Percentiles rank a stretch among this genome's conserved stretches.
phyloP scores from a whole-genome alignment of 2,888 invertebrate species.

The Onthophagus sagittarius region DNA sequence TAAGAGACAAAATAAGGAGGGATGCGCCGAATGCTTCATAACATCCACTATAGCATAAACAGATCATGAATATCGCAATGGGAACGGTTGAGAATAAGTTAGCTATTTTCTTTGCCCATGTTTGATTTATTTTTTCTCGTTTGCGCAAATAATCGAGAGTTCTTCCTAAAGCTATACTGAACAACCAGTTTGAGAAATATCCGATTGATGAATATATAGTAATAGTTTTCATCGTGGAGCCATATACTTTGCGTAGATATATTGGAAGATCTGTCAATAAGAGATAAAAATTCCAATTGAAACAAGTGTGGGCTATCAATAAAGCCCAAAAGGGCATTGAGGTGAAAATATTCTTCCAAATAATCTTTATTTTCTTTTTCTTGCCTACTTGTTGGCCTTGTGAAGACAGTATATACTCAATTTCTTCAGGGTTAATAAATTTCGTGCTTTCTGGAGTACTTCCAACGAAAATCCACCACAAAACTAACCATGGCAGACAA shows the following conservation, averaged over 20 bases:
- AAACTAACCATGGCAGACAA: conserved; percentile 66
- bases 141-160: background rate
- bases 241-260: background rate
- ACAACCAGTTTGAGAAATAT: background rate
- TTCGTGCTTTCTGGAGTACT: conserved; percentile 55
- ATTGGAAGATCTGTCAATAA: background rate
- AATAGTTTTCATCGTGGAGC: background rate
- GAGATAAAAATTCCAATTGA: background rate
- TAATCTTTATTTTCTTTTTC: background rate
- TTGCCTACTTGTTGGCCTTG: background rate
- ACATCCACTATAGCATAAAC: background rate
- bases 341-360: background rate
- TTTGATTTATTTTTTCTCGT: background rate
- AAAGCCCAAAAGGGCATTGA: conserved; percentile 1
- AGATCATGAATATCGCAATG: background rate
- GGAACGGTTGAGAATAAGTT: background rate
- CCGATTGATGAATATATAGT: background rate
- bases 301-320: background rate
- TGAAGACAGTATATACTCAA: background rate
- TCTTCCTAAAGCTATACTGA: background rate
- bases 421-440: background rate
- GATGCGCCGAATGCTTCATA: background rate
- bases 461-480: conserved; percentile 63
- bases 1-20: background rate
- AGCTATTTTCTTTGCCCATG: conserved; percentile 1